Percentiles rank a stretch among this genome's conserved stretches.
Conservation (phyloP, 2,888 invertebrate species). For the Lasiommata megera region DNA sequence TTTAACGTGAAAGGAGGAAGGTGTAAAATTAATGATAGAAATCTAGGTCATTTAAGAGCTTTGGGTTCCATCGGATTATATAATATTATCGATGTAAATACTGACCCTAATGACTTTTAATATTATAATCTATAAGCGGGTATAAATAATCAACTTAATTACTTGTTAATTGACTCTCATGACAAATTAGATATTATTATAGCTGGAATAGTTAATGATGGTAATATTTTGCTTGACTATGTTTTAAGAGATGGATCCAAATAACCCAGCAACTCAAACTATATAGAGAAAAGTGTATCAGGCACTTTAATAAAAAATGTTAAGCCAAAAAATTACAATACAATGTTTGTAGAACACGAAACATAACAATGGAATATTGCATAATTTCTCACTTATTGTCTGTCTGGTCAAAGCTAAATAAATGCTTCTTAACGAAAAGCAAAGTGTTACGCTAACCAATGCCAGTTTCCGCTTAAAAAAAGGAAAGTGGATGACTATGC, state of each 20-base stretch:
- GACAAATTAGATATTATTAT: not conserved
- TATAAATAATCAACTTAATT: not conserved
- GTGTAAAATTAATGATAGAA: slow-evolving; percentile 20
- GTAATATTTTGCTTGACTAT: no score
- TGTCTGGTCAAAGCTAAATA: not conserved
- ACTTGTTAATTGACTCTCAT: not conserved
- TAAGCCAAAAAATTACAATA: not conserved
- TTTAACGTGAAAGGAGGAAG: slow-evolving; percentile 30
- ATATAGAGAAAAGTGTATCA: no score
- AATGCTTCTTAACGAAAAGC: not conserved
- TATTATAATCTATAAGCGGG: not conserved
- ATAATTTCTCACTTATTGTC: not conserved
- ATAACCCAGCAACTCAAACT: no score
- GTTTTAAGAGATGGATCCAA: no score
- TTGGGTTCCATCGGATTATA: slow-evolving; percentile 5
- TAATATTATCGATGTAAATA: not conserved
- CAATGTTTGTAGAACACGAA: not conserved
- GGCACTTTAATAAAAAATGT: not conserved
- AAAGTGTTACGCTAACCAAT: slow-evolving; percentile 13
- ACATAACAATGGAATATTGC: not conserved
- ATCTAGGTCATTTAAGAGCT: slow-evolving; percentile 19
- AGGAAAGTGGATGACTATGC: slow-evolving; percentile 46
- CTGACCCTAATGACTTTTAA: not conserved
- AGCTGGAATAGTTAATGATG: no score
- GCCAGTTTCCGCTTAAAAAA: slow-evolving; percentile 53